Base-by-base conservation (phyloP, 1,140 invertebrate species). In the Drosophila ambigua region DNA sequence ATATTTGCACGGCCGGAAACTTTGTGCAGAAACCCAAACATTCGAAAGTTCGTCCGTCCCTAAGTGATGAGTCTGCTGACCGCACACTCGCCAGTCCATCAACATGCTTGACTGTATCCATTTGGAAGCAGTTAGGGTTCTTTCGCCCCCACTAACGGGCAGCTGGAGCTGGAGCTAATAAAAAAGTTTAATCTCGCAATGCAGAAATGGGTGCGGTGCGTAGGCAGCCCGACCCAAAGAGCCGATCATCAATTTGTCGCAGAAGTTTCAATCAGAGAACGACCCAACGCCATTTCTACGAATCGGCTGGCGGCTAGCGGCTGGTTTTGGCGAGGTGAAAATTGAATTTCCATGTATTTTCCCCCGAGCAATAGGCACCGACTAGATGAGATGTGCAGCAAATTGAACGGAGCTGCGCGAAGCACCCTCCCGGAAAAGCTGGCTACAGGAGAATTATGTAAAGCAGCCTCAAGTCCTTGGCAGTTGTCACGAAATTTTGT, bases 401-500 rank as follows among this genome's bases (percentile, higher is more conserved):
- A 51, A 61, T 53, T 77, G 62, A 28, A 15, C n/a, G 58, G 28
- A 39, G 54, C 35, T n/a, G 24, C 43, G 8, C 7, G 2, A 3
- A 9, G 31, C 31, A 0, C 1, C 31, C 2, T 31, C 31, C 31
- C 50, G 5, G 46, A 43, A 51, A 74, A 80, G 60, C 73, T 52
- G 54, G 65, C 45, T 82, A 71, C 69, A 64, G 59, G 20, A 50
- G 73, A 79, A 87, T 88, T 82, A 87, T 87, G 82, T 71, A 79
- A 87, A 87, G 75, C 26, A 82, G 75, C 71, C 66, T 75, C 74
- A 85, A 87, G 63, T 72, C 62, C 65, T 55, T 66, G 50, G 23
- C 76, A 82, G 65, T 85, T 85, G 74, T 78, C 82, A 87, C 62
- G n/a, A 79, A 77, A 78, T 68, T 49, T 81, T 62, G 82, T 75